Evolutionary conservation across 2,113 vertebrate species (phyloP).

Genomic region (Chitala chitala): DNA sequence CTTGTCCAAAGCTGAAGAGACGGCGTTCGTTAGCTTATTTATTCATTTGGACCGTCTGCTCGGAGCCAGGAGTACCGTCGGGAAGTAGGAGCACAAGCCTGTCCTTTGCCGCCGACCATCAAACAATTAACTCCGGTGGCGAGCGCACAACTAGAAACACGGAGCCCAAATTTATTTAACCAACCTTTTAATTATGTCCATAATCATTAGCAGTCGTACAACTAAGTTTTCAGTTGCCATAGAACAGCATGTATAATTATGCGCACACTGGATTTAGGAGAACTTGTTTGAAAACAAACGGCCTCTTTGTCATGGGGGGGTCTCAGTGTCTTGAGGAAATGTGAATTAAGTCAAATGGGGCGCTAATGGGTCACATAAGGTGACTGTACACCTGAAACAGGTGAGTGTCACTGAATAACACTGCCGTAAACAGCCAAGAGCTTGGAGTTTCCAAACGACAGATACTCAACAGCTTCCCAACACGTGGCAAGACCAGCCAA

Average conservation of each 20-base stretch:
- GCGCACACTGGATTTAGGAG: constrained; percentile 24
- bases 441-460: too few species aligned
- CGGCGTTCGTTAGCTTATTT: not conserved
- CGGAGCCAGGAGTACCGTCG: not conserved
- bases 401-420: too few species aligned
- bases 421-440: too few species aligned
- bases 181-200: constrained; percentile 34
- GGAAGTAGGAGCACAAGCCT: too few species aligned
- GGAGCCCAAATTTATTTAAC: constrained; percentile 31
- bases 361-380: not conserved
- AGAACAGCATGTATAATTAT: constrained; percentile 28
- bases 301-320: constrained; percentile 8
- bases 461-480: too few species aligned
- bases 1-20: not conserved
- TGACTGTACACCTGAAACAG: too few species aligned
- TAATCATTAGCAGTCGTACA: constrained; percentile 34
- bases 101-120: not conserved
- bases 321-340: not conserved
- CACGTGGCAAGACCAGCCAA: too few species aligned
- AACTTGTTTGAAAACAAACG: constrained; percentile 34
- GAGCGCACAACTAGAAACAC: constrained; percentile 22
- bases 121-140: constrained; percentile 11
- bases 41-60: not conserved
- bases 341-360: not conserved
- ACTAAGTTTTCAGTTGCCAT: constrained; percentile 30